Conservation (phyloP, 2,113 vertebrate species). For the Grammomys dolichurus region DNA sequence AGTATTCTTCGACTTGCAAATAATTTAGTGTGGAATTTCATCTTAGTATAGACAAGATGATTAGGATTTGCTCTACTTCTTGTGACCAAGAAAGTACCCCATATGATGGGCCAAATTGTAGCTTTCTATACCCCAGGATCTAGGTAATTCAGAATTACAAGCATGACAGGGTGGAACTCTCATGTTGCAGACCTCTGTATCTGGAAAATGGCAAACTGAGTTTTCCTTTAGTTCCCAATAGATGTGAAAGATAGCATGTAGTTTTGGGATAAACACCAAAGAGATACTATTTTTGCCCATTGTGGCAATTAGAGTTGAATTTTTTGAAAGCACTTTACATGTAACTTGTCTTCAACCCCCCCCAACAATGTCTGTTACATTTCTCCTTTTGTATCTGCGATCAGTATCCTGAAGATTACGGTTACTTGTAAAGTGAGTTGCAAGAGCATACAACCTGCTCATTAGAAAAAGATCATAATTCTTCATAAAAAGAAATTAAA, state of each 20-base stretch:
- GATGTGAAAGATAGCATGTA: background rate
- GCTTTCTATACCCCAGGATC: background rate
- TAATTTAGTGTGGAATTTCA: background rate
- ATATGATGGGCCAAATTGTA: background rate
- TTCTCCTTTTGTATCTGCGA: background rate
- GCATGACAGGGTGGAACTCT: background rate
- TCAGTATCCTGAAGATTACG: background rate
- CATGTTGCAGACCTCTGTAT: background rate
- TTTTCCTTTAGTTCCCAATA: background rate
- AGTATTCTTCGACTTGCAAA: background rate
- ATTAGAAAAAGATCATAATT: background rate
- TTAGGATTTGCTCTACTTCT: background rate
- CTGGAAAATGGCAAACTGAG: background rate
- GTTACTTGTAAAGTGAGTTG: background rate
- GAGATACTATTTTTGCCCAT: background rate
- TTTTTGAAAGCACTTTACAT: background rate
- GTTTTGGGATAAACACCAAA: background rate
- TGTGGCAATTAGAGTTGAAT: background rate
- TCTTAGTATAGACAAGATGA: background rate
- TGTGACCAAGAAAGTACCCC: background rate
- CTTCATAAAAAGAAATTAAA: background rate
- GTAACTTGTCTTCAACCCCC: background rate
- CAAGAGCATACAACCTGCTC: background rate
- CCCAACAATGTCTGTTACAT: background rate
- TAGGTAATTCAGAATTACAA: background rate